Conservation (phyloP, 2,797 vertebrate genomes). For the Momotus momota region DNA sequence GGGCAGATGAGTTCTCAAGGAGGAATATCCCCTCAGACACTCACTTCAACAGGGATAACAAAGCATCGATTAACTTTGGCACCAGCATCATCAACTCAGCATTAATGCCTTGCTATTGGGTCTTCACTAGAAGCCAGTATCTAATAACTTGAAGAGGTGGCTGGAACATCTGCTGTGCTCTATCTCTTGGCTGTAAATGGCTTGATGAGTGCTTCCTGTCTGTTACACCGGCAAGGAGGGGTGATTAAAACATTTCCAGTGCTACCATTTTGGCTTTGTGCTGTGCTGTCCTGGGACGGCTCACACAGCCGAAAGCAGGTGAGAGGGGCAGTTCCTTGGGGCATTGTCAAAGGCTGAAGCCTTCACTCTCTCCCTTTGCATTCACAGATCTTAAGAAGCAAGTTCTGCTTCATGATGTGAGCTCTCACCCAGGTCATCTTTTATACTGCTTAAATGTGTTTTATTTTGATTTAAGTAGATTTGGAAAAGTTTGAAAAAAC, state of each 20-base stretch:
- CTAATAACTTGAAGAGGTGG: not conserved
- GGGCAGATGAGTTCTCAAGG: not conserved
- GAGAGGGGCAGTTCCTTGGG: not conserved
- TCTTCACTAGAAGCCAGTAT: not conserved
- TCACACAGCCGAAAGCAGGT: not conserved
- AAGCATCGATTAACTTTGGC: not conserved
- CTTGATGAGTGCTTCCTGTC: rapidly evolving
- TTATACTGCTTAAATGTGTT: not conserved
- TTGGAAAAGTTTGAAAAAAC: not conserved
- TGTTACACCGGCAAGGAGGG: not conserved
- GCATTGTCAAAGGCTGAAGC: not conserved
- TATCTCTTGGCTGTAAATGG: not conserved
- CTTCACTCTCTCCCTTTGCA: not conserved
- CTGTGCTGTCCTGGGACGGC: not conserved
- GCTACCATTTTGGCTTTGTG: not conserved
- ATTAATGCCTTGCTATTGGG: not conserved
- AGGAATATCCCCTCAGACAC: not conserved
- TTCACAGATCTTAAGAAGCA: not conserved
- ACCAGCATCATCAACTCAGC: not conserved
- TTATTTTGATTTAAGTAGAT: not conserved
- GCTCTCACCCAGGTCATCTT: not conserved
- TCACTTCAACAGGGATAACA: not conserved
- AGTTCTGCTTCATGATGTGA: not conserved
- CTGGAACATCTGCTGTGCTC: not conserved
- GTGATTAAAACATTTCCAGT: not conserved